Evolutionary conservation across 2,888 invertebrate species (phyloP).

Genomic region (Eledona agricola): DNA sequence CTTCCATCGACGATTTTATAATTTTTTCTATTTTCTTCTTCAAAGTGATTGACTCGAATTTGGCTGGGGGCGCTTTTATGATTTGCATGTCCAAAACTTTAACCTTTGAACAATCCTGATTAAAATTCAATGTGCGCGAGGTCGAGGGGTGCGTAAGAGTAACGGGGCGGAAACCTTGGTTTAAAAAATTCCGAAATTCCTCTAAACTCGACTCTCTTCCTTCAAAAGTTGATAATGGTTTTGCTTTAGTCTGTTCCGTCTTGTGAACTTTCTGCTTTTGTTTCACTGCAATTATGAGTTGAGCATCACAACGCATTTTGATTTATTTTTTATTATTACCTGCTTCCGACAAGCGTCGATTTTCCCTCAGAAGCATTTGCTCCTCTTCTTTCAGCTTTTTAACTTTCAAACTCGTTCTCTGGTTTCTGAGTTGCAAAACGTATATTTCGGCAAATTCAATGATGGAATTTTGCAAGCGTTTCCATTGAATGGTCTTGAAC

Average conservation of each 20-base stretch:
- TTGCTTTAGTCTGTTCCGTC: neutral
- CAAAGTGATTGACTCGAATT: conserved; percentile 4
- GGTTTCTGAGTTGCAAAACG: conserved; percentile 3
- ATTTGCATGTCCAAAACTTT: conserved; percentile 19
- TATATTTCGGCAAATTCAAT: conserved; percentile 16
- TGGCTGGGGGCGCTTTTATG: conserved; percentile 2
- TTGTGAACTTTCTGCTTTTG: conserved; percentile 1
- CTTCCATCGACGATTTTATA: conserved; percentile 2
- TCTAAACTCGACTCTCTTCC: conserved; percentile 2
- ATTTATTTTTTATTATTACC: conserved; percentile 18
- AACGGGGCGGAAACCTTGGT: conserved; percentile 13
- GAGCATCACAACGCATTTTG: neutral
- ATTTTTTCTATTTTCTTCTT: conserved; percentile 9
- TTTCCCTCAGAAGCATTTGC: conserved; percentile 8
- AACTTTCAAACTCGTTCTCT: neutral
- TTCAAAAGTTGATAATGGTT: neutral
- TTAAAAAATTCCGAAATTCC: conserved; percentile 12
- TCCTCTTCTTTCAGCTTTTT: conserved; percentile 8
- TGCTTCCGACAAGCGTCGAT: conserved; percentile 9
- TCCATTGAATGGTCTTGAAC: conserved; percentile 6
- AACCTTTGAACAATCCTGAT: conserved; percentile 16
- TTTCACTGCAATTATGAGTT: conserved; percentile 4
- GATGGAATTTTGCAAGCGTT: conserved; percentile 7
- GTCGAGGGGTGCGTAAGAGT: conserved; percentile 3
- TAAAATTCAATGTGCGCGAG: neutral